phyloP scores from a whole-genome alignment of 2,797 vertebrate species.

The Hephaestus fuliginosus region DNA sequence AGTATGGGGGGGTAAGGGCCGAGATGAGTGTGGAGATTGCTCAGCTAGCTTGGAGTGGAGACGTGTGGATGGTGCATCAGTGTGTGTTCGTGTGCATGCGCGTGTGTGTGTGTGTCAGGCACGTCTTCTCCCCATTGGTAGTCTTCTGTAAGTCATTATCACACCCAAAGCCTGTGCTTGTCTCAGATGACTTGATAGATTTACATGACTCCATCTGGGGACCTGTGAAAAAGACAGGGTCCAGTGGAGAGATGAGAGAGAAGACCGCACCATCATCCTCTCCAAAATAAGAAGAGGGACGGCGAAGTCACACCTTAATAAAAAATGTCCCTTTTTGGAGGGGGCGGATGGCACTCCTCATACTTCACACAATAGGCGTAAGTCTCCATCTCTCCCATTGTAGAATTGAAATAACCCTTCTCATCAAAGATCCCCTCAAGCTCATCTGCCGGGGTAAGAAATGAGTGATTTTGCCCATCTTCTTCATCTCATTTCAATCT shows the following conservation, averaged over 20 bases:
- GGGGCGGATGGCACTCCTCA: slow-evolving; percentile 44
- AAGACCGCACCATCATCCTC: slow-evolving; percentile 71
- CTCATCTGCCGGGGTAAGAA: slow-evolving; percentile 67
- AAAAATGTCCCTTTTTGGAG: slow-evolving; percentile 61
- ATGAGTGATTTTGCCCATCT: slow-evolving; percentile 63
- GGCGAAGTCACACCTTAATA: slow-evolving; percentile 77
- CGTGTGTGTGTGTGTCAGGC: slow-evolving; percentile 43
- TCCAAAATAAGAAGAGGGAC: slow-evolving; percentile 77
- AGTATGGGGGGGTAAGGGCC: slow-evolving; percentile 64
- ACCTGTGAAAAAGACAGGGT: slow-evolving; percentile 75
- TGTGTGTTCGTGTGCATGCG: slow-evolving; percentile 54
- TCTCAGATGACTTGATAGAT: slow-evolving; percentile 86
- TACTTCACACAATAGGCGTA: slow-evolving; percentile 77
- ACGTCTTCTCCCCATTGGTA: slow-evolving; percentile 76
- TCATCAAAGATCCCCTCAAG: slow-evolving; percentile 74
- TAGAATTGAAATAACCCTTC: slow-evolving; percentile 71
- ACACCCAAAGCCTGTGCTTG: slow-evolving; percentile 84
- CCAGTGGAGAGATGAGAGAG: slow-evolving; percentile 70
- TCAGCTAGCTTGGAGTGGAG: slow-evolving; percentile 64
- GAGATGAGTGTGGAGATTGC: slow-evolving; percentile 75
- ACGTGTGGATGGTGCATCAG: slow-evolving; percentile 66
- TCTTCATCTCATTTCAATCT: slow-evolving; percentile 76
- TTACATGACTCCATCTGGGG: slow-evolving; percentile 87
- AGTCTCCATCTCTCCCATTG: slow-evolving; percentile 70
- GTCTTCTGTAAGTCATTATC: slow-evolving; percentile 92